Evolutionary conservation across 2,113 vertebrate species (phyloP).

Genomic region (Xyliphius kryptos): DNA sequence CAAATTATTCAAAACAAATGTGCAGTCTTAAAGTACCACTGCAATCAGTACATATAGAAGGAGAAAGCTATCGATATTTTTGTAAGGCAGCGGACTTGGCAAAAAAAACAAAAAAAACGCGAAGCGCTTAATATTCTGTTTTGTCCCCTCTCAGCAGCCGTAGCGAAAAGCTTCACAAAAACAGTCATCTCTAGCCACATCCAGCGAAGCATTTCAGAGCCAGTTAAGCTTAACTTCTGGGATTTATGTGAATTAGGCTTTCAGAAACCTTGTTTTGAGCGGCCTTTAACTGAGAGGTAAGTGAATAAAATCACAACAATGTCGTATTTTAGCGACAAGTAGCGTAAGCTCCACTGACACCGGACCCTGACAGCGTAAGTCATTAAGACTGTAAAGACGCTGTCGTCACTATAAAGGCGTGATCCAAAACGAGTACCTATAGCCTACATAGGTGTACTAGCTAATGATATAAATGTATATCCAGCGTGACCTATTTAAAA

Average conservation of each 20-base stretch:
- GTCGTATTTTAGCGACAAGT: not conserved
- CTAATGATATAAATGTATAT: not conserved
- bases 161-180: constrained; percentile 19
- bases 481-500: not conserved
- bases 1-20: too few relatives aligned
- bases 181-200: not conserved
- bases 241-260: not conserved
- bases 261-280: not conserved
- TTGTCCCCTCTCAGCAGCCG: constrained; percentile 25
- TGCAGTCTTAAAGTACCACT: too few relatives aligned
- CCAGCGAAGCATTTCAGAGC: not conserved
- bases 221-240: not conserved
- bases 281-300: not conserved
- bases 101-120: constrained; percentile 22
- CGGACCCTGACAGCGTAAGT: not conserved
- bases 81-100: too few relatives aligned
- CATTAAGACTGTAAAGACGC: constrained; percentile 2
- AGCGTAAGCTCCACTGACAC: not conserved
- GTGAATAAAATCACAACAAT: not conserved
- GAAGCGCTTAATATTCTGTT: constrained; percentile 1
- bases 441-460: not conserved
- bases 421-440: not conserved
- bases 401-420: not conserved
- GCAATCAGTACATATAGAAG: too few relatives aligned
- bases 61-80: too few relatives aligned